These are phyloP conservation scores for Eremobia ochroleuca DNA, from an alignment of 2,888 invertebrate species.

Conservation along the genomic window DNA sequence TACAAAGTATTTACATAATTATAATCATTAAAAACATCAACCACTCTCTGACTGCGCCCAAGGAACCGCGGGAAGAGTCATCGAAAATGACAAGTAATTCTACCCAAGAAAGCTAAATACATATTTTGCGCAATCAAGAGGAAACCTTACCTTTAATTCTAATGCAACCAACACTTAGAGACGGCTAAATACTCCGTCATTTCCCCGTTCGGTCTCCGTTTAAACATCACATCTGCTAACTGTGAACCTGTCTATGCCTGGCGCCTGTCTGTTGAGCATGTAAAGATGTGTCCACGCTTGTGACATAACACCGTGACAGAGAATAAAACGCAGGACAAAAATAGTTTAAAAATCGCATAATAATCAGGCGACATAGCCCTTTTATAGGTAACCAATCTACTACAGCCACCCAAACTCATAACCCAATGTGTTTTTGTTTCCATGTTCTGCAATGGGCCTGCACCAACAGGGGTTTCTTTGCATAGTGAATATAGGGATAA, in stretches of 20 bases:
- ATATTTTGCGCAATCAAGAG: no score
- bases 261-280: not conserved
- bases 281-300: not conserved
- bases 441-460: no score
- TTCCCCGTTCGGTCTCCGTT: conserved; percentile 11
- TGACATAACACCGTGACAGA: not conserved
- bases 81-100: not conserved
- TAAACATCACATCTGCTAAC: conserved; percentile 29
- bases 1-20: no score
- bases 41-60: not conserved
- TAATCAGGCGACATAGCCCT: no score
- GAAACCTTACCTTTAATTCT: not conserved
- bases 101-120: not conserved
- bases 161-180: conserved; percentile 7
- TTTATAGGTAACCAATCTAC: no score
- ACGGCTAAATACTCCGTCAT: conserved; percentile 9
- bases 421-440: no score
- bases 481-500: no score
- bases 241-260: conserved; percentile 7
- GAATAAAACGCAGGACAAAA: no score
- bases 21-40: not conserved
- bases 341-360: no score
- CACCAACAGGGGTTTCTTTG: no score
- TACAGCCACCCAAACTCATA: no score
- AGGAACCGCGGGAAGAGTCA: not conserved